These are phyloP conservation scores for Spodoptera exigua DNA, from an alignment of 2,888 invertebrate species.

Conservation along the genomic window DNA sequence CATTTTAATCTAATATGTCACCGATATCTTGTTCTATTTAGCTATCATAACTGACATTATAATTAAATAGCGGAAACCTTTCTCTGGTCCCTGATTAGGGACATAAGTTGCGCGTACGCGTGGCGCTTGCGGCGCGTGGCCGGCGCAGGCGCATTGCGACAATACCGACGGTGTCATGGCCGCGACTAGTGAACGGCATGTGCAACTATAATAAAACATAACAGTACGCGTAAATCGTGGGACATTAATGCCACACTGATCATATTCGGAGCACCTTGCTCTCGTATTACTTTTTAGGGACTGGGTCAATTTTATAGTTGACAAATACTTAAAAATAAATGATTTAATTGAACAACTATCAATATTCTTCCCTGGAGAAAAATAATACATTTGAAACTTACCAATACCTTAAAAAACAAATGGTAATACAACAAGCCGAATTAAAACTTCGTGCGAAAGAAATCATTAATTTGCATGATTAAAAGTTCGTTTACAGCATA, in stretches of 20 bases:
- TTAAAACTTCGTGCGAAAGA: slow-evolving; percentile 20
- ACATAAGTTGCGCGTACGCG: slow-evolving; percentile 23
- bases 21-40: neutral
- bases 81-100: slow-evolving; percentile 50
- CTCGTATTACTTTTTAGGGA: slow-evolving; percentile 37
- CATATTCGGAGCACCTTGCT: slow-evolving; percentile 50
- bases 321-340: slow-evolving; percentile 15
- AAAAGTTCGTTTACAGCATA: neutral
- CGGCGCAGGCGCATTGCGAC: slow-evolving; percentile 73
- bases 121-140: slow-evolving; percentile 39
- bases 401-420: neutral
- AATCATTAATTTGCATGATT: slow-evolving; percentile 19
- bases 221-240: slow-evolving; percentile 59
- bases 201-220: slow-evolving; percentile 72
- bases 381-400: neutral
- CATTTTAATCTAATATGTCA: neutral
- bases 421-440: slow-evolving; percentile 14
- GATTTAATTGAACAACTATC: slow-evolving; percentile 21
- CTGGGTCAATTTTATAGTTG: slow-evolving; percentile 26
- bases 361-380: neutral
- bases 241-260: slow-evolving; percentile 59
- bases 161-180: slow-evolving; percentile 83
- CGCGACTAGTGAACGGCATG: slow-evolving; percentile 75
- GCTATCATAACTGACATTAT: slow-evolving; percentile 19
- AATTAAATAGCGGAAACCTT: slow-evolving; percentile 48